A percentile compares a stretch with the other conserved stretches of the same genome.
Conservation (phyloP, 2,113 vertebrate genomes). For the Anhinga anhinga region DNA sequence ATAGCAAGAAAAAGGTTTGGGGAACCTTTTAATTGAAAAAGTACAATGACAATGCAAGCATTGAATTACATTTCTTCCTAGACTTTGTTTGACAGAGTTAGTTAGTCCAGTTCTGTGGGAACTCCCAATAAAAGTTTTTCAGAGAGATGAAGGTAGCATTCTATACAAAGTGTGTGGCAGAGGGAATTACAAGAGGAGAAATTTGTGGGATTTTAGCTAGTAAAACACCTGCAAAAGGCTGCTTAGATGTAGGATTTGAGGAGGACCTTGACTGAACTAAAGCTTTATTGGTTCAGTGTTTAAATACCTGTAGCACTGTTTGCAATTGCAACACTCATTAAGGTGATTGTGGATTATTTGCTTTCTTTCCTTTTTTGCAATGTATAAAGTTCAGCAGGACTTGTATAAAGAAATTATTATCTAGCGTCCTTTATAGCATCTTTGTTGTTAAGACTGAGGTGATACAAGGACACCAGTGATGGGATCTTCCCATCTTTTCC, state of each 20-base stretch:
- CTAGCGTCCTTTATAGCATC: neutral
- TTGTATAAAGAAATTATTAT: neutral
- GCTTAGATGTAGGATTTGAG: conserved; percentile 18
- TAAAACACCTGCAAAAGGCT: conserved; percentile 10
- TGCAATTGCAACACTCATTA: neutral
- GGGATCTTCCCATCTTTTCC: neutral
- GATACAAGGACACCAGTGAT: neutral
- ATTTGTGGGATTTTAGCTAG: neutral
- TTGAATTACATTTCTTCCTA: neutral
- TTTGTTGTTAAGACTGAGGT: neutral
- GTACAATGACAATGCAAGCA: neutral
- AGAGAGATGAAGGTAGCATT: conserved; percentile 2
- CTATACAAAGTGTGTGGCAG: neutral
- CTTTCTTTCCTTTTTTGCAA: neutral
- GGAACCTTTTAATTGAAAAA: neutral
- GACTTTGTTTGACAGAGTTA: neutral
- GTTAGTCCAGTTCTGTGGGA: conserved; percentile 4
- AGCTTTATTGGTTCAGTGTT: neutral
- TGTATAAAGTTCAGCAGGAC: neutral
- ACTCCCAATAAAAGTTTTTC: neutral
- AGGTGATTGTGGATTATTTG: neutral
- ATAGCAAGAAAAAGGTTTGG: neutral
- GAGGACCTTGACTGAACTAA: neutral
- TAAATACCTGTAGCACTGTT: neutral
- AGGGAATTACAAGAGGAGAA: neutral